Evolutionary conservation across 1,140 invertebrate species (phyloP).

Genomic region (Paracyclopina nana): DNA sequence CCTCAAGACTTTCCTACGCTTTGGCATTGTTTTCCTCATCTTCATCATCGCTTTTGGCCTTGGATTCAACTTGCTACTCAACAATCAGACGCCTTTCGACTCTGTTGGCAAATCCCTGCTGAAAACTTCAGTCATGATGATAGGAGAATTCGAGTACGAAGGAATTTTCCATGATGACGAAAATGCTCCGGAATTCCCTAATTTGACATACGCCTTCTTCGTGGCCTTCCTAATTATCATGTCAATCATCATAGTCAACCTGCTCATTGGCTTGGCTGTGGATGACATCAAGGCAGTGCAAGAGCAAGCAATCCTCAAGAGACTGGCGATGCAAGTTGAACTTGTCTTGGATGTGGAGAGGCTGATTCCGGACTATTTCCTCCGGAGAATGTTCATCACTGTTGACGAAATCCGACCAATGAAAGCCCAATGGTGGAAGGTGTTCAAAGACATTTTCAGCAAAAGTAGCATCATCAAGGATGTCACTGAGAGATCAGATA

Average conservation of each 20-base stretch:
- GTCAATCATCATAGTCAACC: conserved; percentile 58
- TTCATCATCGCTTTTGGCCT: conserved; percentile 34
- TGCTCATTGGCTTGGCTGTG: conserved; percentile 34
- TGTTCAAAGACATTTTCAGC: not conserved
- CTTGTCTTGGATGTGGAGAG: conserved; percentile 30
- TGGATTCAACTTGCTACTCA: conserved; percentile 29
- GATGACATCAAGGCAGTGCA: conserved; percentile 25
- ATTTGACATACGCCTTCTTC: conserved; percentile 38
- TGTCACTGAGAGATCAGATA: no score
- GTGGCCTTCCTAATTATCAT: conserved; percentile 54
- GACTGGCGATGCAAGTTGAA: conserved; percentile 33
- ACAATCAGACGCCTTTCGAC: conserved; percentile 25
- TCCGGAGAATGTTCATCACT: conserved; percentile 26
- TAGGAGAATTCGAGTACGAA: conserved; percentile 61
- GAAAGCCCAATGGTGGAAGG: not conserved
- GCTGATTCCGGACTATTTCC: conserved; percentile 26
- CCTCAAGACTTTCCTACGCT: conserved; percentile 31
- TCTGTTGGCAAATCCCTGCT: conserved; percentile 41
- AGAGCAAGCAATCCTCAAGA: conserved; percentile 31
- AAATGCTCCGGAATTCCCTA: not conserved
- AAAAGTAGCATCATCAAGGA: not conserved
- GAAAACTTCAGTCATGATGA: conserved; percentile 72
- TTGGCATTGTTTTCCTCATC: conserved; percentile 32
- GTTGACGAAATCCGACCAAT: no score
- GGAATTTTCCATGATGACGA: conserved; percentile 45